These are phyloP conservation scores for Spheniscus mendiculus DNA, from an alignment of 2,113 vertebrate species.

Conservation along the genomic window DNA sequence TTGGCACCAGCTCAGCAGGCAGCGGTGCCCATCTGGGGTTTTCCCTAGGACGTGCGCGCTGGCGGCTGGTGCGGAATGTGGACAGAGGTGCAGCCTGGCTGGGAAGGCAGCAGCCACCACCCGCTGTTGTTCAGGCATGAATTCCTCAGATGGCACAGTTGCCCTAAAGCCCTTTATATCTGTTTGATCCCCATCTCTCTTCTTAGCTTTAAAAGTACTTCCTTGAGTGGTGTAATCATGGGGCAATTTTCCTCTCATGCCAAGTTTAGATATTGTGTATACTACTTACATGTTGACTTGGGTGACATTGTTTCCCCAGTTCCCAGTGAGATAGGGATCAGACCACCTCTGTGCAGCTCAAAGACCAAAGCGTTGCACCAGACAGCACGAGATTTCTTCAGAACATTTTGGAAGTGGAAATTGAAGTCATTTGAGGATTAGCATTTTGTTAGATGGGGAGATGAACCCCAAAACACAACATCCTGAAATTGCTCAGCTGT, in stretches of 20 bases:
- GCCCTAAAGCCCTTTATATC: constrained; percentile 49
- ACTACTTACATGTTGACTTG: constrained; percentile 50
- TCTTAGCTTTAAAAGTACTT: constrained; percentile 57
- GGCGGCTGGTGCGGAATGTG: fast-evolving
- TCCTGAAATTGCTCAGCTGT: constrained; percentile 41
- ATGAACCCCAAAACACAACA: constrained; percentile 60
- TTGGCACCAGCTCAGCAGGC: fast-evolving
- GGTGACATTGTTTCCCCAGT: constrained; percentile 60
- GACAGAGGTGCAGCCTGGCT: neutral
- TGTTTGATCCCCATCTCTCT: constrained; percentile 53
- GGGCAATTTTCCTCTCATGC: constrained; percentile 58
- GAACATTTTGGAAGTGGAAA: constrained; percentile 61
- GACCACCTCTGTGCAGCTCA: constrained; percentile 58
- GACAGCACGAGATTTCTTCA: constrained; percentile 33
- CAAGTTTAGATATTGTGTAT: constrained; percentile 57
- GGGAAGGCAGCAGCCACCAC: neutral
- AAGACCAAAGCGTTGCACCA: constrained; percentile 30
- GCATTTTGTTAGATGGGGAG: constrained; percentile 39
- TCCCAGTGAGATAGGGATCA: constrained; percentile 61
- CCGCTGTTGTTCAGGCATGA: constrained; percentile 22
- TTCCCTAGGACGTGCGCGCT: fast-evolving
- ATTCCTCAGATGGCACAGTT: constrained; percentile 41
- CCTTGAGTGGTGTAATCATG: constrained; percentile 58
- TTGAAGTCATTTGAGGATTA: constrained; percentile 66
- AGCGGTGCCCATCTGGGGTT: neutral